Percentiles rank a stretch among this genome's conserved stretches.
These are phyloP conservation scores for Drosophila varians DNA, from an alignment of 1,140 invertebrate species.

Conservation along the genomic window DNA sequence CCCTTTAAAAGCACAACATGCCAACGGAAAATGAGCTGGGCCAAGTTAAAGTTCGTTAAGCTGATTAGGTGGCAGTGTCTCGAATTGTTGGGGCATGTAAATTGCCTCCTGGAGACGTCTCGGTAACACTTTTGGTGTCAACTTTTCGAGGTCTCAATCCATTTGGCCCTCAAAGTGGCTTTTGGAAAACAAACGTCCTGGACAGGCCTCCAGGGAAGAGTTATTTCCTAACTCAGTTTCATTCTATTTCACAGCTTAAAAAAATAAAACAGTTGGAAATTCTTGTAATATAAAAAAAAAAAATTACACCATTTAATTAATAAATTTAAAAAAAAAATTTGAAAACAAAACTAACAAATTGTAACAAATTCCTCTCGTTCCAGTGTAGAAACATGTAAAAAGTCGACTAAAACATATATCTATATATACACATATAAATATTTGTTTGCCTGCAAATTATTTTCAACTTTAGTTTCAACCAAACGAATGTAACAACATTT, in stretches of 20 bases:
- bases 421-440: constrained; percentile 63
- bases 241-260: too few relatives aligned
- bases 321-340: too few relatives aligned
- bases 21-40: constrained; percentile 22
- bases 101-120: constrained; percentile 23
- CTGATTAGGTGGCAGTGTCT: constrained; percentile 57
- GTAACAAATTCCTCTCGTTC: constrained; percentile 41
- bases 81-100: constrained; percentile 34
- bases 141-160: constrained; percentile 41
- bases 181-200: background rate
- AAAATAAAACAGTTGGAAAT: constrained; percentile 4
- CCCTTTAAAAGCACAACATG: constrained; percentile 9
- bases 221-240: background rate
- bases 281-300: too few relatives aligned
- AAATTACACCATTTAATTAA: too few relatives aligned
- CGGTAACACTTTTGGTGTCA: constrained; percentile 39
- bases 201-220: background rate
- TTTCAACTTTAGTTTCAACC: constrained; percentile 74
- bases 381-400: constrained; percentile 83
- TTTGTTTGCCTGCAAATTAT: constrained; percentile 77
- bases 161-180: background rate
- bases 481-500: constrained; percentile 37
- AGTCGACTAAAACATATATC: constrained; percentile 72
- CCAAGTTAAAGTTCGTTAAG: constrained; percentile 66
- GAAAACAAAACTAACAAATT: constrained; percentile 12